Evolutionary conservation across 2,113 vertebrate species (phyloP).

Genomic region (Seriola quinqueradiata): DNA sequence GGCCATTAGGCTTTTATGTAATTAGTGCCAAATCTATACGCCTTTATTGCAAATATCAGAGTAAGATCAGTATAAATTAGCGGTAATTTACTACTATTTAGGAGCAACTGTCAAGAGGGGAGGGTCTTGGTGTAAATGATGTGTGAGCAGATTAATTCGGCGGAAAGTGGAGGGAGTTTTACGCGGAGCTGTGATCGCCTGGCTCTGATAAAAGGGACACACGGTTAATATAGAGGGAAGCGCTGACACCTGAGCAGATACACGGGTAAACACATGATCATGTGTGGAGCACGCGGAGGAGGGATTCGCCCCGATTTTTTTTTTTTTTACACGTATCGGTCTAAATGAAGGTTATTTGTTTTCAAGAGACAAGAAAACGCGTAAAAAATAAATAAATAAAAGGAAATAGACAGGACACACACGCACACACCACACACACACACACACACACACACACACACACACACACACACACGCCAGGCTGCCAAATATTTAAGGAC

Average conservation of each 20-base stretch:
- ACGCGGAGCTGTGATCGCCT: constrained; percentile 84
- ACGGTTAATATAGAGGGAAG: constrained; percentile 24
- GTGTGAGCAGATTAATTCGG: constrained; percentile 93
- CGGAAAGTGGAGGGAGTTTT: constrained; percentile 88
- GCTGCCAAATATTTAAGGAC: constrained; percentile 46
- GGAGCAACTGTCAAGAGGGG: constrained; percentile 91
- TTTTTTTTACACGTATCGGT: not conserved
- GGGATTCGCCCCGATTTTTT: not conserved
- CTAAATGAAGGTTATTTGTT: constrained; percentile 90
- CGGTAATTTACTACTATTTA: constrained; percentile 95
- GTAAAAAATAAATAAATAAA: no score
- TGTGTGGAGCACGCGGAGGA: constrained; percentile 2
- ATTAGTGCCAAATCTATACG: constrained; percentile 95
- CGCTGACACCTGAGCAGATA: constrained; percentile 23
- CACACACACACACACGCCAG: not conserved
- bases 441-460: not conserved
- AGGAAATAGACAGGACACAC: not conserved
- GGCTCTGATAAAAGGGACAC: constrained; percentile 68
- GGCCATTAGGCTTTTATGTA: constrained; percentile 96
- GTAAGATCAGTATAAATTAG: constrained; percentile 96
- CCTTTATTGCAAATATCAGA: constrained; percentile 95
- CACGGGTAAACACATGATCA: not conserved
- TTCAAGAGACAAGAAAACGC: constrained; percentile 63
- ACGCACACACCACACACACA: not conserved
- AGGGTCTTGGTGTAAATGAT: constrained; percentile 94